Conservation (phyloP, 2,113 vertebrate genomes). For the Zosterops hypoxanthus region DNA sequence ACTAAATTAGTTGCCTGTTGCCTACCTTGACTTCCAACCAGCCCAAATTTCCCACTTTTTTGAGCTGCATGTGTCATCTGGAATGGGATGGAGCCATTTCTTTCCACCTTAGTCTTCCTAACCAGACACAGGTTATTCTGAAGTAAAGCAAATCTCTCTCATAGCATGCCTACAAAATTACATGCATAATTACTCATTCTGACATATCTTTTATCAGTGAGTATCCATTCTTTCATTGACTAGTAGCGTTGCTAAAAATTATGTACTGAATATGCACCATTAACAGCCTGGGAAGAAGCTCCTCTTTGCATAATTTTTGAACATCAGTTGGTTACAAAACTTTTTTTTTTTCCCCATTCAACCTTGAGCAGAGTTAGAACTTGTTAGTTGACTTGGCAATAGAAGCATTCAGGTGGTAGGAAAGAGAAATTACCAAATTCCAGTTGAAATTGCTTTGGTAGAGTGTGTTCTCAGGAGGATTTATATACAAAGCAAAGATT, state of each 20-base stretch:
- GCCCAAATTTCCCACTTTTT: not conserved
- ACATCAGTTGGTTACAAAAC: constrained; percentile 4
- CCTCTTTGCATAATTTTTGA: not conserved
- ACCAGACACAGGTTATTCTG: not conserved
- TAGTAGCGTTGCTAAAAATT: constrained; percentile 46
- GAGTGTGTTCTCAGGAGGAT: not conserved
- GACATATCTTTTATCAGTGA: constrained; percentile 50
- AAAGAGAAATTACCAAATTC: constrained; percentile 22
- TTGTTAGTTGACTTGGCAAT: constrained; percentile 26
- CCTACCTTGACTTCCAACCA: not conserved
- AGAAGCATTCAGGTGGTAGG: not conserved
- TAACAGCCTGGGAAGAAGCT: constrained; percentile 15
- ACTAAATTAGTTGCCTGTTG: not conserved
- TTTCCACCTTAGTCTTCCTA: not conserved
- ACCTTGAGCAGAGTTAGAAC: constrained; percentile 8
- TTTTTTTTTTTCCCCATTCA: not conserved
- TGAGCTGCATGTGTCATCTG: not conserved
- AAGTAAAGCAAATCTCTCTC: not conserved
- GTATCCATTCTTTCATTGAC: constrained; percentile 38
- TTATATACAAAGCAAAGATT: constrained; percentile 1
- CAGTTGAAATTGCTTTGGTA: constrained; percentile 10
- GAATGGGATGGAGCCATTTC: not conserved
- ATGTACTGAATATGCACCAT: not conserved
- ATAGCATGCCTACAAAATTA: not conserved
- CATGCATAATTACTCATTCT: constrained; percentile 37